Evolutionary conservation across 1,140 invertebrate genomes (phyloP).

Genomic region (Metopolophium dirhodum): DNA sequence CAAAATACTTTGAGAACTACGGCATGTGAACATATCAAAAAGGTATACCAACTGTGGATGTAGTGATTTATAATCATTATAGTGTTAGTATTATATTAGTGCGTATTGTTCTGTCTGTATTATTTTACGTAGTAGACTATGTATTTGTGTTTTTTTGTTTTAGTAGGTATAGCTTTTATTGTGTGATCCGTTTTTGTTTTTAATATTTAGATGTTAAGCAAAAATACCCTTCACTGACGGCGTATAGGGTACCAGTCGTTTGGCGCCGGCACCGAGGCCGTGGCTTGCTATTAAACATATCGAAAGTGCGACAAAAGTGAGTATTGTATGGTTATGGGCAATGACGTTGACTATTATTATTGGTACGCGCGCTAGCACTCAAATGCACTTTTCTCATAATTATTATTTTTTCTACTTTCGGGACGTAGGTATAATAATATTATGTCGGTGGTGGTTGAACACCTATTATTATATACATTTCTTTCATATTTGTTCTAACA

Average conservation of each 20-base stretch:
- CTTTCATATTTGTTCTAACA: neutral
- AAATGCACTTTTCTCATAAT: neutral
- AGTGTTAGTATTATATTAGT: slow-evolving; percentile 21
- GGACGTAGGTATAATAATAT: neutral
- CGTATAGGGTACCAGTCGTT: slow-evolving; percentile 38
- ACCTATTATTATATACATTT: neutral
- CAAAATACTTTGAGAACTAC: neutral
- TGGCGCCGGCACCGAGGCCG: slow-evolving; percentile 35
- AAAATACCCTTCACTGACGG: slow-evolving; percentile 33
- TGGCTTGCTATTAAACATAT: neutral
- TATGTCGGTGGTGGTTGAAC: neutral
- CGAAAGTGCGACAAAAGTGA: slow-evolving; percentile 50
- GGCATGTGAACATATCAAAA: neutral
- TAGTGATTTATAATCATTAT: neutral
- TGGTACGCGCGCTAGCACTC: neutral
- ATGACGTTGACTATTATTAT: neutral
- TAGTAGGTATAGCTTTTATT: slow-evolving; percentile 25
- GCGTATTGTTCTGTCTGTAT: neutral
- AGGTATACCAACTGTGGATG: neutral
- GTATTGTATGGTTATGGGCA: neutral
- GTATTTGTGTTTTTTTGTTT: neutral
- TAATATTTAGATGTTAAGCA: slow-evolving; percentile 31
- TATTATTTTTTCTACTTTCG: neutral
- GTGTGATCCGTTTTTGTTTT: slow-evolving; percentile 36
- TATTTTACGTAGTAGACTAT: neutral